These are phyloP conservation scores for Nesogale talazaci DNA, from an alignment of 2,113 vertebrate genomes.

Conservation along the genomic window DNA sequence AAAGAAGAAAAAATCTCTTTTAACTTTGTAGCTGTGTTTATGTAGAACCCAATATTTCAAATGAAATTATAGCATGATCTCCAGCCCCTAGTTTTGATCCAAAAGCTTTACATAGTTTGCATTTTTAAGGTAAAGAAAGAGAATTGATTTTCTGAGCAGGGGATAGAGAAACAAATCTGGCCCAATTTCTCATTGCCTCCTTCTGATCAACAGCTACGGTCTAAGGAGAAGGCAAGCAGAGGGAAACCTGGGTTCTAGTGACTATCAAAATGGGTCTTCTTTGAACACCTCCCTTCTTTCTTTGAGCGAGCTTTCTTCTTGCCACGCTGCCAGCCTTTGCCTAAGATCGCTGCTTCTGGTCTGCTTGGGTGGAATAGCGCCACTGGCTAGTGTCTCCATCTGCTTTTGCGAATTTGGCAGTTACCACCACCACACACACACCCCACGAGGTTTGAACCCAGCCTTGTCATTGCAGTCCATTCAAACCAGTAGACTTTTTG, in stretches of 20 bases:
- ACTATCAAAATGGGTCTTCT: conserved; percentile 36
- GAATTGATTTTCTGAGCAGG: background rate
- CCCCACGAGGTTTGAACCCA: conserved; percentile 38
- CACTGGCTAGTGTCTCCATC: background rate
- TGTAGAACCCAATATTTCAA: background rate
- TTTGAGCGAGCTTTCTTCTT: background rate
- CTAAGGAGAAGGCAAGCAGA: background rate
- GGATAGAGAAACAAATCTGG: background rate
- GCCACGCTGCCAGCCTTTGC: conserved; percentile 41
- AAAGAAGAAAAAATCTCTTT: background rate
- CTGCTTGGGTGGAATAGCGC: no score
- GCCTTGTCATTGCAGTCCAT: conserved; percentile 28
- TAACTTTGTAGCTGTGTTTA: background rate
- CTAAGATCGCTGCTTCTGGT: no score
- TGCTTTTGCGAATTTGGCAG: conserved; percentile 55
- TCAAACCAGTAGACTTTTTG: background rate
- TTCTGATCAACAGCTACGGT: conserved; percentile 36
- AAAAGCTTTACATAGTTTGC: conserved; percentile 23
- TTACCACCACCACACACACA: no score
- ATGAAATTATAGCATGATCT: conserved; percentile 4
- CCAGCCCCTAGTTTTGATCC: background rate
- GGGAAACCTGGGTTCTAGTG: conserved; percentile 58
- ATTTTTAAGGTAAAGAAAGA: background rate
- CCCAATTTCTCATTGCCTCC: background rate
- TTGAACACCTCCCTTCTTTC: conserved; percentile 14